phyloP scores from a whole-genome alignment of 1,140 invertebrate species.

The Acromyrmex echinatior region DNA sequence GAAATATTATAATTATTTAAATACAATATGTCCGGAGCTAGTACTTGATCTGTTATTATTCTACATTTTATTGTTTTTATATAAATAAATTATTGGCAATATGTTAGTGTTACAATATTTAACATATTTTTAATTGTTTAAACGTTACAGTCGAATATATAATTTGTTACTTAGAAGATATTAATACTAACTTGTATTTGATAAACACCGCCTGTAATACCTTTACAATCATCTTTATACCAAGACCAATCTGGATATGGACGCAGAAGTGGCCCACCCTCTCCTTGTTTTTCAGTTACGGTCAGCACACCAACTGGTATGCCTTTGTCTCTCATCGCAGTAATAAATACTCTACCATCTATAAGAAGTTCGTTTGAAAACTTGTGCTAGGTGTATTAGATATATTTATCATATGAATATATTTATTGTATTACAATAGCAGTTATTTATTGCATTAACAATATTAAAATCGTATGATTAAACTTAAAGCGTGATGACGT shows the following conservation, averaged over 20 bases:
- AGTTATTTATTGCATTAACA: neutral
- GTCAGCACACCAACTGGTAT: constrained; percentile 24
- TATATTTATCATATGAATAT: neutral
- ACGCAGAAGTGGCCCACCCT: neutral
- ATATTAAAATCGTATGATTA: neutral
- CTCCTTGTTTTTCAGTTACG: neutral
- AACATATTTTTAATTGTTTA: neutral
- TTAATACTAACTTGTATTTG: neutral
- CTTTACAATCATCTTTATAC: constrained; percentile 22
- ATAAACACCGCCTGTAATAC: constrained; percentile 13
- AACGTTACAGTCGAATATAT: neutral
- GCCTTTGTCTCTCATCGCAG: neutral
- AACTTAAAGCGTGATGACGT: no score
- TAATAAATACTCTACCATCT: constrained; percentile 27
- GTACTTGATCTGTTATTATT: no score
- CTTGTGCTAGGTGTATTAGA: neutral
- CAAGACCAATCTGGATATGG: constrained; percentile 49
- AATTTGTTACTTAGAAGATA: neutral
- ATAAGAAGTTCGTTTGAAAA: neutral
- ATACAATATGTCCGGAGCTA: no score
- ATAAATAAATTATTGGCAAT: neutral
- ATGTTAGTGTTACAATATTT: neutral
- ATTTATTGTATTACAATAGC: neutral
- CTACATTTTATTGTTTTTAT: neutral
- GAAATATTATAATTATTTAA: no score